A percentile compares a stretch with the other conserved stretches of the same genome.
These are phyloP conservation scores for Sebastes matsubarae DNA, from an alignment of 2,797 vertebrate genomes.

Conservation along the genomic window DNA sequence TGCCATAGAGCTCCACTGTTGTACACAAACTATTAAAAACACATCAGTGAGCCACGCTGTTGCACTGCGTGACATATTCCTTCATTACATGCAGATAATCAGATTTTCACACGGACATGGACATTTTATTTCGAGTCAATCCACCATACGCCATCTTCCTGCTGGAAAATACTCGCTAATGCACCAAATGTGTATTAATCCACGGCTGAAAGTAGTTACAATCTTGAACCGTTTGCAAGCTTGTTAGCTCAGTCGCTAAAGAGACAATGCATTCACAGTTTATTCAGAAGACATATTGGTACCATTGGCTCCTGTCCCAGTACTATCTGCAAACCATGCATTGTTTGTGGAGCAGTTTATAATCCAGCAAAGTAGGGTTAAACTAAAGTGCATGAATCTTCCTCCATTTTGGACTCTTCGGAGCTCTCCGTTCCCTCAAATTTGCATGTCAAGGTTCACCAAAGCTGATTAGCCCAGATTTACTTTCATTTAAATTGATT, in stretches of 20 bases:
- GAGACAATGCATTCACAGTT: too few relatives aligned
- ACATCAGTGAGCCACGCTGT: neutral
- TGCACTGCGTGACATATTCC: neutral
- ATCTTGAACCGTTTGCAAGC: neutral
- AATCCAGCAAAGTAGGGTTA: too few relatives aligned
- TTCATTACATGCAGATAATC: too few relatives aligned
- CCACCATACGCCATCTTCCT: neutral
- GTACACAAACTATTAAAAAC: neutral
- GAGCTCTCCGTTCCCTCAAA: neutral
- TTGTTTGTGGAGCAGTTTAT: too few relatives aligned
- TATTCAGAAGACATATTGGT: neutral
- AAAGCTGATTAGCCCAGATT: neutral
- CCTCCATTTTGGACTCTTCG: neutral
- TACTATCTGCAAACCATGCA: too few relatives aligned
- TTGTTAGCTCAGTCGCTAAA: neutral
- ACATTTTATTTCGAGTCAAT: neutral
- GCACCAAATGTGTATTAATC: neutral
- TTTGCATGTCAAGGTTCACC: neutral
- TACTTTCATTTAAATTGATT: neutral
- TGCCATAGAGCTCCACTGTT: neutral
- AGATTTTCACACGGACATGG: neutral
- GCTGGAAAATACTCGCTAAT: neutral
- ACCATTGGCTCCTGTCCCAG: too few relatives aligned
- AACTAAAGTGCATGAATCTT: too few relatives aligned
- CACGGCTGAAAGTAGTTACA: neutral